Percentiles rank a stretch among this genome's conserved stretches.
phyloP scores from a whole-genome alignment of 2,113 vertebrate genomes.

The Macaca mulatta region DNA sequence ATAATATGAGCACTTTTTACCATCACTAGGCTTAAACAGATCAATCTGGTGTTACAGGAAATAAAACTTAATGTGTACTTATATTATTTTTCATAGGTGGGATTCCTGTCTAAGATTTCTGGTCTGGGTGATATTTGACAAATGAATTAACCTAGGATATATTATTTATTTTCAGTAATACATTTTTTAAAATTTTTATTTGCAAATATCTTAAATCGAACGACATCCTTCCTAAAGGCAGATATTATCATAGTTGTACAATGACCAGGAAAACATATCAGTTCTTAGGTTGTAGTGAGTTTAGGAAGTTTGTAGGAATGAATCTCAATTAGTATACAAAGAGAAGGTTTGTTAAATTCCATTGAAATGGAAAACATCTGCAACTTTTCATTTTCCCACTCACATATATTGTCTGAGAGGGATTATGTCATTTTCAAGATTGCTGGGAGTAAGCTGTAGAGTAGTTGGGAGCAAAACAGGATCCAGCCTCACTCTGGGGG shows the following conservation, averaged over 20 bases:
- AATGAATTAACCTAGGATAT: neutral
- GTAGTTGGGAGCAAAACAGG: neutral
- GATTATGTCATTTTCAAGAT: neutral
- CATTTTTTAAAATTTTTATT: neutral
- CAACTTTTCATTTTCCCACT: neutral
- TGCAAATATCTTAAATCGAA: neutral
- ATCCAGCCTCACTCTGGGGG: neutral
- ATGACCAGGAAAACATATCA: neutral
- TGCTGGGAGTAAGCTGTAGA: neutral
- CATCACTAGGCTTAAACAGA: neutral
- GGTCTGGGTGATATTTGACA: neutral
- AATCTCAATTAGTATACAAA: neutral
- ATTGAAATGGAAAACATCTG: neutral
- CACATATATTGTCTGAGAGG: accelerated
- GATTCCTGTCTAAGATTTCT: neutral
- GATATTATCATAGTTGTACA: neutral
- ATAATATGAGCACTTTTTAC: neutral
- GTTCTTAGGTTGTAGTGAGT: neutral
- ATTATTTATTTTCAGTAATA: neutral
- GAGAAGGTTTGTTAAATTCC: neutral
- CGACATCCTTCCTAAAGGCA: neutral
- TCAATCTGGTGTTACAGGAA: neutral
- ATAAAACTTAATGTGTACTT: neutral
- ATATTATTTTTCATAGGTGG: neutral
- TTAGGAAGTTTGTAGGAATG: neutral